Evolutionary conservation across 2,113 vertebrate species (phyloP), one percentile per base, ranked within the genome.

Genomic region (Taurulus bubalis): DNA sequence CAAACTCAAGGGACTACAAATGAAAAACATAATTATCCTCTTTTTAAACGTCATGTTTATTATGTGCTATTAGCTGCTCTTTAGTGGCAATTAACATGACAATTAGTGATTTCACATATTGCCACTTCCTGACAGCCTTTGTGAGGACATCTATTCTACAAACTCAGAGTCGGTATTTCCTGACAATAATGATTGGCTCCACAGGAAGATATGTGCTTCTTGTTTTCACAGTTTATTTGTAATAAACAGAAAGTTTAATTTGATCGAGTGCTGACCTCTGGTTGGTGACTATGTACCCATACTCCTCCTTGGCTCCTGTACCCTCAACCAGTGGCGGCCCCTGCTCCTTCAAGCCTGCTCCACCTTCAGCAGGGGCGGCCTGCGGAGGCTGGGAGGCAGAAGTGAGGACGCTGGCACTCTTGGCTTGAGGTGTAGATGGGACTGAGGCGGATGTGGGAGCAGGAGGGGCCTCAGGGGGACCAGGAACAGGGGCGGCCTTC

Each of bases 251-350:
- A 9, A 47, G 30, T 16, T 32, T 2, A 38, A 11, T 66, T 20
- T 24, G 30, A 24, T 16, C 0, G 6, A 40, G 53, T 22, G n/a
- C 96, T 96, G 87, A 99, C 98, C 97, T 98, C 89, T 96, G 96
- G 88, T 98, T 95, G 0, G 98, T 99, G 86, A 98, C 70, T 12
- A 99, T 98, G 95, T 99, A 99, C 83, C 97, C 97, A 0, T 99
- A 99, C 79, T 98, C 96, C 34, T 99, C 97, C 0, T 95, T 93
- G 2, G 69, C 78, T 30, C 87, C 92, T 8, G 56, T 24, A 0
- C 84, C 77, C 1, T 86, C 87, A 14, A 65, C 68, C 56, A 3
- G 55, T 60, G 78, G 90, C 40, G 24, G 62, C 24, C 62, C 76
- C 55, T 75, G 81, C 51, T 90, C 84, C 59, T 87, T 90, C 28